Evolutionary conservation across 2,113 vertebrate genomes (phyloP), one percentile per base, ranked within the genome.

Genomic region (Alethe diademata): DNA sequence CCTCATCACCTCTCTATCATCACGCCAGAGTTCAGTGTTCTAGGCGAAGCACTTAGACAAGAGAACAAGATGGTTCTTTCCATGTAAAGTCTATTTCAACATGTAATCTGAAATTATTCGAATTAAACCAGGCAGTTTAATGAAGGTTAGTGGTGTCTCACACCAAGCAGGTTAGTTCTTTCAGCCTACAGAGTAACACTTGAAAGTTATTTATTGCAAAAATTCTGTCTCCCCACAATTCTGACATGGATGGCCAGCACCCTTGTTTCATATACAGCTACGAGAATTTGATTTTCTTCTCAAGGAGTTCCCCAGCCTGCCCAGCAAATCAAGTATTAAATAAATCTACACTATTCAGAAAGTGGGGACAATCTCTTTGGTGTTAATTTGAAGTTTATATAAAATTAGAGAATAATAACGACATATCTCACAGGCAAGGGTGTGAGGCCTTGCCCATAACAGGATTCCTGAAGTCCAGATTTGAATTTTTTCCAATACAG

Each of bases 1-100:
- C 54, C 5, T 84, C 16, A 80, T 23, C 11, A 70, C 38, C 8
- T 20, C 14, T 56, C 14, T 47, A 40, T 15, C 25, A 29, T 42
- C 23, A 73, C 3, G 0, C 4, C 3, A 0, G 0, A 42, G 16
- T n/a, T 20, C 3, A 5, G 11, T 35, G 65, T 6, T 65, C 38
- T 25, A 74, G 13, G 22, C 53, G 78, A 51, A 89, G 22, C 54
- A 65, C 2, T 80, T 70, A 16, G 72, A 45, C 31, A 71, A 53
- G 36, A 70, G 43, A 48, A 74, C 0, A 0, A 73, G 4, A 12
- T 33, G 8, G 12, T 25, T 80, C 56, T 47, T 89, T 38, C 51
- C 29, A 47, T 5, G 12, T 10, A 35, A 80, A 53, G 1, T 48
- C 53, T 60, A 31, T 72, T 71, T 40, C 57, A 79, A 48, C 12